Conservation (phyloP, 2,888 invertebrate genomes). For the Erebia palarica region DNA sequence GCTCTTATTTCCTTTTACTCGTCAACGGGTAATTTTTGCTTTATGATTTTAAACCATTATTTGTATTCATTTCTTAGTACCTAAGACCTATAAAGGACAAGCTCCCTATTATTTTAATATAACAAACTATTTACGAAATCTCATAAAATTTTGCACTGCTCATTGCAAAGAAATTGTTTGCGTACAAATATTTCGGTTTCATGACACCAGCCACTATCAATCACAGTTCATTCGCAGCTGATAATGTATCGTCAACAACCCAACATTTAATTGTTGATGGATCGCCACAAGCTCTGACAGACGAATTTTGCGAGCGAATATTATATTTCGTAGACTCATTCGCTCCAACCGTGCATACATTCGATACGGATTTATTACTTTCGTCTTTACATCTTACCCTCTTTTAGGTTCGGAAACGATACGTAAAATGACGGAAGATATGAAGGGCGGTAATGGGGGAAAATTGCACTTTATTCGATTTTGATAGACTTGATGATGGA, state of each 20-base stretch:
- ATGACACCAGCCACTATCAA: slow-evolving; percentile 68
- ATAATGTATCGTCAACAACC: slow-evolving; percentile 76
- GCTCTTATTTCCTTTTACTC: slow-evolving; percentile 53
- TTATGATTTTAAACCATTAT: neutral
- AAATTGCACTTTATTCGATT: slow-evolving; percentile 82
- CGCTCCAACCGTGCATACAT: slow-evolving; percentile 70
- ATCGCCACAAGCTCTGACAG: slow-evolving; percentile 58
- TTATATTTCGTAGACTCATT: slow-evolving; percentile 63
- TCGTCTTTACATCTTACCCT: slow-evolving; percentile 76
- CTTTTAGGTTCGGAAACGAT: slow-evolving; percentile 76
- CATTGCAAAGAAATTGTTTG: slow-evolving; percentile 11
- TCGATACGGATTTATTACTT: slow-evolving; percentile 80
- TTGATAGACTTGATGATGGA: slow-evolving; percentile 78
- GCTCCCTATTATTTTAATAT: too few relatives aligned
- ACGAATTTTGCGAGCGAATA: slow-evolving; percentile 64
- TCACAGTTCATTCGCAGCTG: slow-evolving; percentile 69
- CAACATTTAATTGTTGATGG: slow-evolving; percentile 80
- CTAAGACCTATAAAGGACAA: too few relatives aligned
- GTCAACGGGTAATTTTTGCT: slow-evolving; percentile 14
- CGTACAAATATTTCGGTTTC: slow-evolving; percentile 56
- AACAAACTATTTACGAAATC: neutral
- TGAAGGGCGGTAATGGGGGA: slow-evolving; percentile 80
- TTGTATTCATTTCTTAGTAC: neutral
- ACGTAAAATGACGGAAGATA: slow-evolving; percentile 81
- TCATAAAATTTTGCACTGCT: neutral